Base-by-base conservation (phyloP, 1,140 invertebrate genomes). In the Apis dorsata region DNA sequence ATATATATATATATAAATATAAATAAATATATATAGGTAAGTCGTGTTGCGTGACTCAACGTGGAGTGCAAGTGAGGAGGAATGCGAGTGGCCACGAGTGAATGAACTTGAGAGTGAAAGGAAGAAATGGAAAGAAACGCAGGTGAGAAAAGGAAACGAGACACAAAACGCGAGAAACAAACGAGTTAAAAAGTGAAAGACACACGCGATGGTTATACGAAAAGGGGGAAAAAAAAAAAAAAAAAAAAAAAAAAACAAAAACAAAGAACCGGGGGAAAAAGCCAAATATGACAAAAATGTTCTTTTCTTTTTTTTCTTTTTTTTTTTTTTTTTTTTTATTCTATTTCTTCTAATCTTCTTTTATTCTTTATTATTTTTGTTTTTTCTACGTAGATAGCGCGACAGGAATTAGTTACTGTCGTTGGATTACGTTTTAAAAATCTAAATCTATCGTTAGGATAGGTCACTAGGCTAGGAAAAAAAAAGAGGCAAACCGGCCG, bases 211-310 rank as follows among this genome's bases (percentile, higher is more conserved):
- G 19, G 53, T 28, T 11, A 55, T 44, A 57, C 1, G 19, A 24
- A 44, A 44, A 44, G 34, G 34, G 44, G 34, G 69, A 59, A 55
- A 28, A n/a, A n/a, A n/a, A n/a, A n/a, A n/a, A n/a, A 21, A 72
- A 44, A 69, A 69, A 66, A 13, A 13, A 7, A 13, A 7, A 8
- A 1, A 63, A 63, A 2, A n/a, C 28, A 28, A 34, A 8, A 77
- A 88, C 76, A 55, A 86, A 63, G 82, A 79, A 69, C 85, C 73
- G 80, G 85, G 88, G 86, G 83, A 88, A 89, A 90, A 91, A 92
- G 91, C 92, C 91, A 93, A 93, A 93, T 92, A 90, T 91, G 87
- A 90, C 84, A 90, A 89, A 91, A 87, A 90, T 89, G 84, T 90
- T 90, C 80, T 69, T 76, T 75, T 75, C n/a, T 68, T 72, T 44